Percentiles rank a stretch among this genome's conserved stretches.
phyloP scores from a whole-genome alignment of 2,113 vertebrate genomes.

The Hippocampus abdominalis region DNA sequence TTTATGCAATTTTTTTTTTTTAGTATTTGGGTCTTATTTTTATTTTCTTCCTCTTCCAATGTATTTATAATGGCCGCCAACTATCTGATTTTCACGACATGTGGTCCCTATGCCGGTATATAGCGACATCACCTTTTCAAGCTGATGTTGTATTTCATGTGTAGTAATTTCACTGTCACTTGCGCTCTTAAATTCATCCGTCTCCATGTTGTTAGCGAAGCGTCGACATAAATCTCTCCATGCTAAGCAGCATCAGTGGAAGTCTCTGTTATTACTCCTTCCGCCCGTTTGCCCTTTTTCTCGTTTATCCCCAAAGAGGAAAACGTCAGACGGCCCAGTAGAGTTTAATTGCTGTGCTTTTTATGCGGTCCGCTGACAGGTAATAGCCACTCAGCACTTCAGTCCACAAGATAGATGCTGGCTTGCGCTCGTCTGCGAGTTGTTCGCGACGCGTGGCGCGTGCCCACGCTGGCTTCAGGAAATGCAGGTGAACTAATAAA shows the following conservation, averaged over 20 bases:
- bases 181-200: constrained; percentile 56
- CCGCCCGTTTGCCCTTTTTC: constrained; percentile 25
- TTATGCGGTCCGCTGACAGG: constrained; percentile 71
- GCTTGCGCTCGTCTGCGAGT: constrained; percentile 59
- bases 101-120: too few relatives aligned
- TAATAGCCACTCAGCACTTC: constrained; percentile 77
- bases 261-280: constrained; percentile 20
- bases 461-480: constrained; percentile 53
- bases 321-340: constrained; percentile 68
- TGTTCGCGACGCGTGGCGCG: constrained; percentile 42
- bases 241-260: constrained; percentile 24
- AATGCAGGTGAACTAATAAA: constrained; percentile 68
- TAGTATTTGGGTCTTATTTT: too few relatives aligned
- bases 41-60: too few relatives aligned
- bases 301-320: constrained; percentile 41
- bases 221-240: constrained; percentile 36
- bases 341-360: constrained; percentile 76
- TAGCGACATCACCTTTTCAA: too few relatives aligned
- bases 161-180: constrained; percentile 47
- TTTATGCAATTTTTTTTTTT: too few relatives aligned
- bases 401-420: constrained; percentile 77
- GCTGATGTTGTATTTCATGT: constrained; percentile 43
- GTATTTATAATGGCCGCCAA: too few relatives aligned
- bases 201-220: constrained; percentile 39
- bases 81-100: too few relatives aligned